A percentile compares a stretch with the other conserved stretches of the same genome.
Conservation (phyloP, 2,113 vertebrate species). For the Eptesicus fuscus region DNA sequence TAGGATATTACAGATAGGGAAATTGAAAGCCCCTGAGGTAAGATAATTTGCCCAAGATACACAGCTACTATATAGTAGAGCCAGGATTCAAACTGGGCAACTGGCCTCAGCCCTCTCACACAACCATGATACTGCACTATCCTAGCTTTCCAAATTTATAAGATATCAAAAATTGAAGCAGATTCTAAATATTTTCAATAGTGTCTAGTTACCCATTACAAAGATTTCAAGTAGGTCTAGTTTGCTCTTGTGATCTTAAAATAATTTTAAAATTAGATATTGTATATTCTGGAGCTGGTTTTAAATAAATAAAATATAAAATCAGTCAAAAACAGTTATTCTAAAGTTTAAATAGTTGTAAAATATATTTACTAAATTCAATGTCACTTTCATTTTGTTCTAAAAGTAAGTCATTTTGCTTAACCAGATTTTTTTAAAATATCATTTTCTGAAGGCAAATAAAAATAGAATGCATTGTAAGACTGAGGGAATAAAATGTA, state of each 20-base stretch:
- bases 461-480: background rate
- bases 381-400: background rate
- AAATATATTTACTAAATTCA: background rate
- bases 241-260: background rate
- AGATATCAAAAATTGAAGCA: background rate
- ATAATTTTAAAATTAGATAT: background rate
- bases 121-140: background rate
- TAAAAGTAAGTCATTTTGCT: background rate
- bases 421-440: background rate
- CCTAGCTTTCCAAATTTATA: background rate
- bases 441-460: background rate
- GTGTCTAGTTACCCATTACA: background rate
- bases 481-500: background rate
- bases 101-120: background rate
- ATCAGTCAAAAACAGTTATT: background rate
- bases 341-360: background rate
- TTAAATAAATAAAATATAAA: slow-evolving; percentile 34
- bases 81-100: background rate
- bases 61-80: background rate
- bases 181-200: background rate
- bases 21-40: background rate
- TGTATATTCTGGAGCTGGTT: background rate
- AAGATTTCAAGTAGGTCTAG: background rate
- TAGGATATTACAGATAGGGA: background rate
- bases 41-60: background rate